A percentile compares a stretch with the other conserved stretches of the same genome.
These are phyloP conservation scores for Plagiodera versicolora DNA, from an alignment of 2,888 invertebrate genomes.

Conservation along the genomic window DNA sequence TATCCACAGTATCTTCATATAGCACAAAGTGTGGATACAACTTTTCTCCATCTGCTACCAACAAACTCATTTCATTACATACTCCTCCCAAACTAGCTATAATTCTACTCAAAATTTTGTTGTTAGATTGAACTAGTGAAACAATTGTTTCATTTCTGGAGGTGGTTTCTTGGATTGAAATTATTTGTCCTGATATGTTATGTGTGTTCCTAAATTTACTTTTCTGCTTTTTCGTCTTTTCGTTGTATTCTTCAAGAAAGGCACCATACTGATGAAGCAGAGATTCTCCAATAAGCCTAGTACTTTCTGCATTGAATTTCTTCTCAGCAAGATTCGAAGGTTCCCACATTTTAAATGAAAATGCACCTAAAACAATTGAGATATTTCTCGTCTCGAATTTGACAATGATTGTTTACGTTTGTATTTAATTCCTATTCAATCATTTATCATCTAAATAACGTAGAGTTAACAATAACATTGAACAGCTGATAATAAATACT, in stretches of 20 bases:
- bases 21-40: constrained; percentile 65
- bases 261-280: constrained; percentile 59
- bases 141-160: constrained; percentile 67
- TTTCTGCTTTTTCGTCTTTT: constrained; percentile 46
- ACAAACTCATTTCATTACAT: constrained; percentile 72
- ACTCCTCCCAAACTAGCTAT: constrained; percentile 77
- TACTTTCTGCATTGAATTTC: constrained; percentile 53
- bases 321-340: constrained; percentile 47
- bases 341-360: constrained; percentile 46
- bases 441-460: no score
- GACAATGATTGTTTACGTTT: no score
- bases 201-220: constrained; percentile 43
- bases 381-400: neutral
- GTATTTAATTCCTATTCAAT: no score
- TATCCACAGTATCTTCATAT: constrained; percentile 64
- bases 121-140: constrained; percentile 79
- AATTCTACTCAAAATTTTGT: constrained; percentile 77
- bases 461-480: no score
- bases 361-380: neutral
- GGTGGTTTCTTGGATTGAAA: constrained; percentile 36
- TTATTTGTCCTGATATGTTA: constrained; percentile 36
- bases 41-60: constrained; percentile 69
- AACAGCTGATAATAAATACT: no score
- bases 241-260: constrained; percentile 57
- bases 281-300: constrained; percentile 58